These are phyloP conservation scores for Bergia sp. DNA, from an alignment of 92 coral and sea anemone genomes.

Conservation along the genomic window DNA sequence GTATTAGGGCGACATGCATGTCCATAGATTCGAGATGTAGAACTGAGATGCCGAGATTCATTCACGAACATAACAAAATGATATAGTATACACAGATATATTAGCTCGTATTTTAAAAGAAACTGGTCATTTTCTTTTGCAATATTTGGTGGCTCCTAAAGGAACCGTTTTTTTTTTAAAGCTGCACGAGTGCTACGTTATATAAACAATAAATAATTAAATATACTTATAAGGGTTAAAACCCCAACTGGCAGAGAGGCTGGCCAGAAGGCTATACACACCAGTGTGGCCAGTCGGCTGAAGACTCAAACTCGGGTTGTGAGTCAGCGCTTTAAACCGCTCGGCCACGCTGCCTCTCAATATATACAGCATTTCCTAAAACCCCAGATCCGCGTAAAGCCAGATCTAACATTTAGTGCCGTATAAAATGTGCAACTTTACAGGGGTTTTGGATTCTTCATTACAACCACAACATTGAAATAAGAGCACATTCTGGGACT, in stretches of 20 bases:
- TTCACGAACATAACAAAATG: constrained; percentile 29
- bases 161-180: constrained; percentile 20
- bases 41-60: constrained; percentile 29
- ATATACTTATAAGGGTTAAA: too few relatives aligned
- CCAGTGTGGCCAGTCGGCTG: too few relatives aligned
- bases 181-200: neutral
- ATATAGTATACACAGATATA: constrained; percentile 18
- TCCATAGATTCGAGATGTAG: constrained; percentile 26
- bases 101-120: constrained; percentile 19
- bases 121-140: constrained; percentile 17
- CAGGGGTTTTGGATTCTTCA: too few relatives aligned
- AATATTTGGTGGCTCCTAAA: constrained; percentile 14
- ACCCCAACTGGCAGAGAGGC: too few relatives aligned
- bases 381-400: too few relatives aligned
- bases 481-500: too few relatives aligned
- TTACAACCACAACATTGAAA: neutral
- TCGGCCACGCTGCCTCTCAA: too few relatives aligned
- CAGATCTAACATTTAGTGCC: neutral
- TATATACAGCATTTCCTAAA: too few relatives aligned
- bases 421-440: neutral
- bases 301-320: too few relatives aligned
- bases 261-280: too few relatives aligned
- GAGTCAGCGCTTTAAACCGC: too few relatives aligned
- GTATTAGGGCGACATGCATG: constrained; percentile 32
- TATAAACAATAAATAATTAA: too few relatives aligned